Evolutionary conservation across 2,113 vertebrate species (phyloP).

Genomic region (Phyllostomus discolor): DNA sequence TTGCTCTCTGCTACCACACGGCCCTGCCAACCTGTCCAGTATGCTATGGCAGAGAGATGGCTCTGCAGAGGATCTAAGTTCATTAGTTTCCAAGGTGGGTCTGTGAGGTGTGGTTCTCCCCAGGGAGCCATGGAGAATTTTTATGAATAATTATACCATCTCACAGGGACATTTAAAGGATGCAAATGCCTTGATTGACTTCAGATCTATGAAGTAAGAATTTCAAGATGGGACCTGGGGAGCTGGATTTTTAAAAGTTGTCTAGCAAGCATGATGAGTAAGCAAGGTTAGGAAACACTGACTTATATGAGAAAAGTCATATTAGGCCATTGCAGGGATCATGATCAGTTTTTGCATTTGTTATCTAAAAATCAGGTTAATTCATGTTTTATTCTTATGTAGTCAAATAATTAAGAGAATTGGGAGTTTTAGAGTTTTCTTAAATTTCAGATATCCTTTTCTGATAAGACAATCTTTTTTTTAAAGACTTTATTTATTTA

Average conservation of each 20-base stretch:
- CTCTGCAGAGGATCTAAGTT: neutral
- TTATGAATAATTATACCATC: neutral
- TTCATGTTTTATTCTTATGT: neutral
- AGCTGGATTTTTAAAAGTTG: neutral
- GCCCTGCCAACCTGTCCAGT: neutral
- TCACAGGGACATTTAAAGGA: neutral
- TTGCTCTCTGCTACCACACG: neutral
- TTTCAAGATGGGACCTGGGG: neutral
- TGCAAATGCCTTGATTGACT: neutral
- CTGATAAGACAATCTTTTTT: neutral
- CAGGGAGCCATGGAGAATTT: neutral
- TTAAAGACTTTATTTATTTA: too few species aligned
- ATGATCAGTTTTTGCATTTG: neutral
- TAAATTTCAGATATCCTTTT: neutral
- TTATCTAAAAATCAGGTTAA: neutral
- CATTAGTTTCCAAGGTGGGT: neutral
- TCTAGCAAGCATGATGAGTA: neutral
- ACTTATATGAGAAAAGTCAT: neutral
- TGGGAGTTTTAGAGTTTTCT: neutral
- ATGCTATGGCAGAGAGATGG: neutral
- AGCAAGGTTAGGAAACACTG: neutral
- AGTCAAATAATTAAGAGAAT: neutral
- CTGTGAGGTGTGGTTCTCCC: neutral
- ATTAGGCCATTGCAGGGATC: neutral
- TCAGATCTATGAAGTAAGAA: neutral